Evolutionary conservation across 1,140 invertebrate genomes (phyloP), one percentile per base, ranked within the genome.

Genomic region (Drosophila ogumai): DNA sequence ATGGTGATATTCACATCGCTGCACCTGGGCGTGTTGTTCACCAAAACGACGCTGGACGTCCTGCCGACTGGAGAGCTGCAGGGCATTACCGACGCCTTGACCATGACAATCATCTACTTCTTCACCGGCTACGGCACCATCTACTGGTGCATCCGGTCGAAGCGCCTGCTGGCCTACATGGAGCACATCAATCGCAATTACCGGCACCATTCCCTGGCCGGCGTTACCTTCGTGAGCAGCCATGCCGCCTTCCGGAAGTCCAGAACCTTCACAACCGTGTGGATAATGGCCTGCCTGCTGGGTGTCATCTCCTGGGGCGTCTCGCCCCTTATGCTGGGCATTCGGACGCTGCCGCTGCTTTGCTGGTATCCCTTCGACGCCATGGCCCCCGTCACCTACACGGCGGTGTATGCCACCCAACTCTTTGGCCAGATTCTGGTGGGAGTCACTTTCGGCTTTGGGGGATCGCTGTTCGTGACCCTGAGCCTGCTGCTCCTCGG

Each of bases 291-390:
- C 17, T 92, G 91, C 22, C 31, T 85, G 28, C 3, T 41, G 10
- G 86, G 90, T 17, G 79, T 85, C 5, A 66, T 61, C 9, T 60
- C 56, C 28, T 92, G 91, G 82, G 88, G 79, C 0, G 54, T 91
- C 3, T 63, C 78, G 3, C 91, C 91, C 0, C 15, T 92, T 8
- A 54, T 92, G 0, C 8, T 91, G 47, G 75, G 82, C n/a, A 65
- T 54, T 7, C 66, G 66, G 3, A 61, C 64, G 6, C 63, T 92
- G 17, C 91, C 91, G 1, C 38, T 92, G 15, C 68, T 60, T 7
- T 90, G 85, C 32, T 92, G 91, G 91, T 92, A 92, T 75, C 91
- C 91, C 8, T 92, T 92, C 28, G 82, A 92, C 63, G 73, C 75
- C 7, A 50, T 92, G 59, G 81, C 75, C 10, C 54, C 77, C 12